Percentiles rank a stretch among this genome's conserved stretches.
These are phyloP conservation scores for Laupala kohalensis DNA, from an alignment of 1,140 invertebrate species.

Conservation along the genomic window DNA sequence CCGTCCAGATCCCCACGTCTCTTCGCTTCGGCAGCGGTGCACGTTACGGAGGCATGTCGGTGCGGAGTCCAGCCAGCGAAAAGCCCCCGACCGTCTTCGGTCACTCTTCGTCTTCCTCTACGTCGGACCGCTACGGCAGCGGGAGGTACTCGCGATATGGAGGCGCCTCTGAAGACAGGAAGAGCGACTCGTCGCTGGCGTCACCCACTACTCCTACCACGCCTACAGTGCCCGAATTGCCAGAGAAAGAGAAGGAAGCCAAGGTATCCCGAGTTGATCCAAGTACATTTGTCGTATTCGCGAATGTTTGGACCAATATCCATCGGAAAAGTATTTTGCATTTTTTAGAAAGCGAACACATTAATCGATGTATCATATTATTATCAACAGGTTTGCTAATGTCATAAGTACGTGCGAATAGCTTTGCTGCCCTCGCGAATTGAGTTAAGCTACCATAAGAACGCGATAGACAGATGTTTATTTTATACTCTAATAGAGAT, in stretches of 20 bases:
- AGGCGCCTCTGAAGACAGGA: neutral
- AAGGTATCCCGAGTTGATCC: neutral
- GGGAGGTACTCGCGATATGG: neutral
- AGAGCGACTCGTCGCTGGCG: neutral
- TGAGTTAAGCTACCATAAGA: too few relatives aligned
- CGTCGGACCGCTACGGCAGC: conserved; percentile 8
- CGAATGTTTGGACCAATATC: too few relatives aligned
- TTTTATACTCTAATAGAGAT: too few relatives aligned
- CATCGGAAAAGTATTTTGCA: too few relatives aligned
- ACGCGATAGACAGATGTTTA: too few relatives aligned
- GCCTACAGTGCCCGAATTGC: neutral
- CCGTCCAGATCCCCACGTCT: conserved; percentile 2
- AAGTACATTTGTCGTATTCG: too few relatives aligned
- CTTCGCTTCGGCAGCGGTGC: conserved; percentile 7
- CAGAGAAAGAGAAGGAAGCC: neutral
- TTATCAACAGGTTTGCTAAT: too few relatives aligned
- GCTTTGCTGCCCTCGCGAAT: too few relatives aligned
- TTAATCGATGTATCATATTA: too few relatives aligned
- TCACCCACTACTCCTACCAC: neutral
- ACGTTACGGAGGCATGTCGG: neutral
- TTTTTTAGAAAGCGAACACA: too few relatives aligned
- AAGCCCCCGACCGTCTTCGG: conserved; percentile 8
- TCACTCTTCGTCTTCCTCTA: neutral
- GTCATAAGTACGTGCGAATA: too few relatives aligned
- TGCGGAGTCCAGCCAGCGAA: conserved; percentile 11